Evolutionary conservation across 2,888 invertebrate genomes (phyloP), one percentile per base, ranked within the genome.

Genomic region (Philonicus albiceps): DNA sequence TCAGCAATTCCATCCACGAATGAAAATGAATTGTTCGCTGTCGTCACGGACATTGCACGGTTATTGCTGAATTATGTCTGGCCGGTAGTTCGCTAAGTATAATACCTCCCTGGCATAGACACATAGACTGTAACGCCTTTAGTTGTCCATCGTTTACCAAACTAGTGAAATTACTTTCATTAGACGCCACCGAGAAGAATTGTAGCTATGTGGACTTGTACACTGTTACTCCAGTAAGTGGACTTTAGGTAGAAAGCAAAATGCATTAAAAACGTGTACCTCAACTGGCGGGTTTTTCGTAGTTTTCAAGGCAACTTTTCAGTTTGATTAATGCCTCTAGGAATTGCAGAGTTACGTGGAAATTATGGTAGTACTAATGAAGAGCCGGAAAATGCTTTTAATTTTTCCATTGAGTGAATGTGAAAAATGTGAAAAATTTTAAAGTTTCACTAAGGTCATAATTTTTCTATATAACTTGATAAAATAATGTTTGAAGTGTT

Each of bases 81-180:
- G 4, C 40, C 76, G 40, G 76, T 3, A 76, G 27, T 27, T 64
- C 64, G 11, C 27, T 64, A 64, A 64, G 64, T 55, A 22, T 22
- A 55, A 55, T n/a, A 2, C 4, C 43, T n/a, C 5, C 43, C 7
- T 22, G 22, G n/a, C 7, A 34, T 16, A 49, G 53, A 49, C 49
- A 78, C n/a, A 49, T 13, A 40, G 49, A 16, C 40, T 43, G 40
- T 53, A 30, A 49, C 78, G 49, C 13, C 78, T 27, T 53, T 78
- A 78, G 64, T 11, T 27, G 27, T 22, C 27, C 64, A 64, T 64
- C 64, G 64, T 64, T 27, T 64, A 64, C 64, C 64, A 64, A 78
- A 31, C 30, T 49, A 78, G 78, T 78, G 78, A 78, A 78, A 78
- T 78, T 78, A 78, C 78, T 78, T 78, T 78, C 78, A 37, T 78